phyloP scores from a whole-genome alignment of 2,797 vertebrate species.

The Falco rusticolus region DNA sequence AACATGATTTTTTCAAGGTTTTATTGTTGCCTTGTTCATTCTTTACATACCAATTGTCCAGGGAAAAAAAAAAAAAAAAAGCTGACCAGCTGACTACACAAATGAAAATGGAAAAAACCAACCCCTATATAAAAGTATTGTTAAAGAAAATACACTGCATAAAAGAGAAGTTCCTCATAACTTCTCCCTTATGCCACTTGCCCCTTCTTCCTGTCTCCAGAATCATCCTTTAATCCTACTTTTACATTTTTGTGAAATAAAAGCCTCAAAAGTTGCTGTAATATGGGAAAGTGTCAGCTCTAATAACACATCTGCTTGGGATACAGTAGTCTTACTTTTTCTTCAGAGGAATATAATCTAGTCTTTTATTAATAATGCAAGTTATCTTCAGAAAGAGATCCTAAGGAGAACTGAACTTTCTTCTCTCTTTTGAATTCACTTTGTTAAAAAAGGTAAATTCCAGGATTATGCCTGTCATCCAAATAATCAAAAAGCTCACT shows the following conservation, averaged over 20 bases:
- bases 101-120: not conserved
- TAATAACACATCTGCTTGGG: not conserved
- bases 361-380: conserved; percentile 23
- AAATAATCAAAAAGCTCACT: not conserved
- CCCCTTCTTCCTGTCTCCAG: not conserved
- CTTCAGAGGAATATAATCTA: not conserved
- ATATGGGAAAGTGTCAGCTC: not conserved
- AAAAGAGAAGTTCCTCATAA: not conserved
- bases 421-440: not conserved
- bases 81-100: not conserved
- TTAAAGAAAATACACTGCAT: not conserved
- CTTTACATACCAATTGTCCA: not conserved
- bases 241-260: not conserved
- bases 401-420: not conserved
- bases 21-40: not conserved
- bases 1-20: not conserved
- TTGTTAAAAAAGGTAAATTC: not conserved
- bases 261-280: not conserved
- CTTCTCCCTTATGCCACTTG: not conserved
- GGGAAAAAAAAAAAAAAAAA: not conserved
- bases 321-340: not conserved
- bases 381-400: not conserved
- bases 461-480: not conserved
- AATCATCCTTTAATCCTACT: not conserved
- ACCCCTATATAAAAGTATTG: not conserved